Evolutionary conservation across 1,140 invertebrate genomes (phyloP).

Genomic region (Vanessa atalanta): DNA sequence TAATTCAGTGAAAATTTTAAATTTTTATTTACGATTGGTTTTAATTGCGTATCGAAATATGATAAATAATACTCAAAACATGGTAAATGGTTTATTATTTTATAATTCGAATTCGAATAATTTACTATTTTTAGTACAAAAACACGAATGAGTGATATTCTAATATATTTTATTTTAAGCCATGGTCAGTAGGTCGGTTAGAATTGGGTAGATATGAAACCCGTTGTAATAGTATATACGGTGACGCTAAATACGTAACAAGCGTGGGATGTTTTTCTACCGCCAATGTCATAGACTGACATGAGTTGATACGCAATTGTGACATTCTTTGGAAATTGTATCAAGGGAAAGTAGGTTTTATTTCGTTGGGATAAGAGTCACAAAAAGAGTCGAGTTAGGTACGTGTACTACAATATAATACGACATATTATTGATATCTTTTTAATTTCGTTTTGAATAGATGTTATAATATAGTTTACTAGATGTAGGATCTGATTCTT

Average conservation of each 20-base stretch:
- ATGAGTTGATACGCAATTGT: conserved; percentile 16
- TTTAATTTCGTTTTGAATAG: neutral
- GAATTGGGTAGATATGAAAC: conserved; percentile 24
- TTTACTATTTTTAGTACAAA: too few relatives aligned
- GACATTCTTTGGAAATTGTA: conserved; percentile 3
- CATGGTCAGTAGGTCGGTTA: conserved; percentile 13
- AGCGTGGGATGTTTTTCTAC: conserved; percentile 25
- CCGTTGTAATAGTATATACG: neutral
- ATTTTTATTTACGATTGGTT: too few relatives aligned
- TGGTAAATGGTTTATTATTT: too few relatives aligned
- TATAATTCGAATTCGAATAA: too few relatives aligned
- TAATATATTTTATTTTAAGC: neutral
- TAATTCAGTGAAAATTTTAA: too few relatives aligned
- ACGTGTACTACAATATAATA: neutral
- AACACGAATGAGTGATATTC: neutral
- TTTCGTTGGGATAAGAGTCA: neutral
- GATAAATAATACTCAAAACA: too few relatives aligned
- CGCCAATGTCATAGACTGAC: conserved; percentile 31
- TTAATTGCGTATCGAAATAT: too few relatives aligned
- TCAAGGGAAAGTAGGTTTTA: conserved; percentile 8
- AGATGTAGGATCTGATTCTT: too few relatives aligned
- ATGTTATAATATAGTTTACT: too few relatives aligned
- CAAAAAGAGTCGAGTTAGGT: neutral
- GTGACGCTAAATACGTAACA: conserved; percentile 25
- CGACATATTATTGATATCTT: neutral